Percentiles rank a stretch among this genome's conserved stretches.
These are phyloP conservation scores for Epizoanthus illoricatus DNA, from an alignment of 92 coral and sea anemone genomes.

Conservation along the genomic window DNA sequence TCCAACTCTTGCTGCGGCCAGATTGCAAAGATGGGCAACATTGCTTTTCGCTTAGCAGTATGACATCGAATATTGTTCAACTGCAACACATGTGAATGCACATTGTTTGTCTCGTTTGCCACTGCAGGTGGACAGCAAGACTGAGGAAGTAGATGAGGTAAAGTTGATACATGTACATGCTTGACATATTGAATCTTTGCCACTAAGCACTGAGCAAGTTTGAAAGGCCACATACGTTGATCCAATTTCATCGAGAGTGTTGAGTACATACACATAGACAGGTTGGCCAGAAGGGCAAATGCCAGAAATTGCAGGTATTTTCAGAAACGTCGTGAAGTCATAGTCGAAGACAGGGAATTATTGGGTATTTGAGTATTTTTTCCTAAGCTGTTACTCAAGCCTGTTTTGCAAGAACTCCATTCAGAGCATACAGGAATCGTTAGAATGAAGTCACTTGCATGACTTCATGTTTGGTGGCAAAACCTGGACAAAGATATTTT, in stretches of 20 bases:
- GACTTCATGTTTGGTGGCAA: constrained; percentile 40
- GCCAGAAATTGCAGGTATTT: neutral
- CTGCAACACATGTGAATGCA: neutral
- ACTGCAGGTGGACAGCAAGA: neutral
- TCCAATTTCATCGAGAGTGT: constrained; percentile 17
- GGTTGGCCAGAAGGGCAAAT: constrained; percentile 1
- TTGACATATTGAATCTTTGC: neutral
- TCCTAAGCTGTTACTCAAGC: neutral
- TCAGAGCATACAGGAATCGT: constrained; percentile 37
- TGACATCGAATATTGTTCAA: neutral
- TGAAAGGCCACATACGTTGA: constrained; percentile 12
- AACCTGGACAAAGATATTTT: constrained; percentile 14
- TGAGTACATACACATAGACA: constrained; percentile 1
- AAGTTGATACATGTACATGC: neutral
- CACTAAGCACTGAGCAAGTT: neutral
- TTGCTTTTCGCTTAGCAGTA: neutral
- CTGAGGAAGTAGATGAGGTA: neutral
- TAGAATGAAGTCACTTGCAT: constrained; percentile 41
- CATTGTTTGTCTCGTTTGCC: neutral
- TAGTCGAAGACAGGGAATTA: neutral
- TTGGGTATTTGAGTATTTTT: constrained; percentile 27
- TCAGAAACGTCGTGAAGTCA: neutral
- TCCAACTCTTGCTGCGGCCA: neutral
- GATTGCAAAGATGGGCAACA: neutral
- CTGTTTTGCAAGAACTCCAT: constrained; percentile 41